phyloP scores from a whole-genome alignment of 2,888 invertebrate genomes.

The Drosophila multiciliata region DNA sequence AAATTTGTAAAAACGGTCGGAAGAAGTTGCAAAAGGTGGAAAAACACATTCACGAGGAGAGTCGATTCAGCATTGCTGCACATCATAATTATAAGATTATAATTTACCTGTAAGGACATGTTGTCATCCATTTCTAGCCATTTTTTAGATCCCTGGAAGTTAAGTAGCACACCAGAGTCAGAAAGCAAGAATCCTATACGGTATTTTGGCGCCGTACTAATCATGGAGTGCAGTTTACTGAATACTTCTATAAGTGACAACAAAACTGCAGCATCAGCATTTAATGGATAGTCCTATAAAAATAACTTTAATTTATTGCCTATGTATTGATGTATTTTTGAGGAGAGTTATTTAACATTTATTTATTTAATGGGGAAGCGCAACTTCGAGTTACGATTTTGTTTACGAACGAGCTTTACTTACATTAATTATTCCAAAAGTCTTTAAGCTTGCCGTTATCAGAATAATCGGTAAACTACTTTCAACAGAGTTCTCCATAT shows the following conservation, averaged over 20 bases:
- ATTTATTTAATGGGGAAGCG: background rate
- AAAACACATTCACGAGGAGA: background rate
- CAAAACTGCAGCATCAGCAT: conserved; percentile 94
- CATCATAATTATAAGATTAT: background rate
- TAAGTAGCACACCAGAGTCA: conserved; percentile 94
- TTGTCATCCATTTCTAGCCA: conserved; percentile 91
- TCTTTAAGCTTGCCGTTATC: conserved; percentile 97
- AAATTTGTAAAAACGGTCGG: background rate
- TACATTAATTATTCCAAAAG: conserved; percentile 95
- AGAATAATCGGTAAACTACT: conserved; percentile 93
- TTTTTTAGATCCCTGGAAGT: conserved; percentile 97
- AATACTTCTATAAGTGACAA: conserved; percentile 95
- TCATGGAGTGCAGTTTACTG: conserved; percentile 92
- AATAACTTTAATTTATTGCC: background rate
- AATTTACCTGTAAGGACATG: conserved; percentile 88
- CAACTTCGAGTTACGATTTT: background rate
- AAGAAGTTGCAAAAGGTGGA: background rate
- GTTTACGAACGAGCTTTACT: conserved; percentile 81
- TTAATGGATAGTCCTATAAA: conserved; percentile 91
- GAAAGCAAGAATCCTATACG: conserved; percentile 95
- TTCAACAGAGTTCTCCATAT: conserved; percentile 86
- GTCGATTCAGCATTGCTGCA: background rate
- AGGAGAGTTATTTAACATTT: background rate
- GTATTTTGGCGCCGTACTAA: conserved; percentile 90
- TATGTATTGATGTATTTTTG: background rate